Evolutionary conservation across 1,140 invertebrate species (phyloP).

Genomic region (Bilobella aurantiaca): DNA sequence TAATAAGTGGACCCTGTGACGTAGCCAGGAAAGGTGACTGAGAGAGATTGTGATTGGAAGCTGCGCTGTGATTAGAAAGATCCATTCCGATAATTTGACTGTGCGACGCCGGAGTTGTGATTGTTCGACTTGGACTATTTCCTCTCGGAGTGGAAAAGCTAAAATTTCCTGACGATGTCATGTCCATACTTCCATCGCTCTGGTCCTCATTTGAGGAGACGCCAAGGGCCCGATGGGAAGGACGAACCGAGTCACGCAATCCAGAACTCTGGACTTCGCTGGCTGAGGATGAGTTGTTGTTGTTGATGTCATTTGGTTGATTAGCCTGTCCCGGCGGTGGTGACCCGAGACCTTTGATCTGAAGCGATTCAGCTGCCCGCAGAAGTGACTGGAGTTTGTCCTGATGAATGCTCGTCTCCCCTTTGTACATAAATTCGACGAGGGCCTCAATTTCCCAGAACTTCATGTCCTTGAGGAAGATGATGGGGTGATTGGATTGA

Average conservation of each 20-base stretch:
- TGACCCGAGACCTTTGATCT: conserved; percentile 35
- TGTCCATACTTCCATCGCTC: background rate
- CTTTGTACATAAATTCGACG: conserved; percentile 78
- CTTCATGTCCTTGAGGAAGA: conserved; percentile 68
- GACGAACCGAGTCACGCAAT: background rate
- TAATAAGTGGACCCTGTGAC: background rate
- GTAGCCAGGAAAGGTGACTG: background rate
- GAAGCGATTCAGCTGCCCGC: conserved; percentile 34
- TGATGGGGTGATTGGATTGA: conserved; percentile 73
- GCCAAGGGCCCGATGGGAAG: background rate
- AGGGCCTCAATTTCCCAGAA: conserved; percentile 64
- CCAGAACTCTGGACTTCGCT: background rate
- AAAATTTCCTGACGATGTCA: conserved; percentile 3
- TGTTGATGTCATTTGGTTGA: conserved; percentile 21
- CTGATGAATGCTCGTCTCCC: conserved; percentile 48
- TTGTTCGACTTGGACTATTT: conserved; percentile 6
- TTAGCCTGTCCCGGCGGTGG: conserved; percentile 17
- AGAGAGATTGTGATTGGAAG: background rate
- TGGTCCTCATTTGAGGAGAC: background rate
- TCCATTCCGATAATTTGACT: conserved; percentile 30
- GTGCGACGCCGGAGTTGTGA: conserved; percentile 16
- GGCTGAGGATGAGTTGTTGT: conserved; percentile 7
- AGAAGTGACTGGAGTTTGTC: conserved; percentile 34
- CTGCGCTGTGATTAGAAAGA: conserved; percentile 23
- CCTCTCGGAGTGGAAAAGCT: background rate